Evolutionary conservation across 2,113 vertebrate genomes (phyloP), one percentile per base, ranked within the genome.

Genomic region (Nibea albiflora): DNA sequence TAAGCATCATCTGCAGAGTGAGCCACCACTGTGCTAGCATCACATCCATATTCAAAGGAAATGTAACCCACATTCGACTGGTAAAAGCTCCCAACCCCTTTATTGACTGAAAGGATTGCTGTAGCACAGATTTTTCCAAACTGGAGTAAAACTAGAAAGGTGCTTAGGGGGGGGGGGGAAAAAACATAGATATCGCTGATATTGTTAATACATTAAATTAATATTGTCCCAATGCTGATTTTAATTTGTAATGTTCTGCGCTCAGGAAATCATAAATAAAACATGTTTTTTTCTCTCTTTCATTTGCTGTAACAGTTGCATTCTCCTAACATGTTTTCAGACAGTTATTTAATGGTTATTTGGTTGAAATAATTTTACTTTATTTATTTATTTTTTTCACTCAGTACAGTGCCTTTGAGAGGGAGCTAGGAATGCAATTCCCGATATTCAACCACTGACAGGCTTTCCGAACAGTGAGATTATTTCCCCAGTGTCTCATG

Each of bases 21-120:
- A 60, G 35, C 35, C 49, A 58, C 64, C 39, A 4, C 53, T 42
- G 57, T 69, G 44, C 19, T 35, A 56, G 72, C 47, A 58, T 69
- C 56, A 67, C 31, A 85, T 76, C 31, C 47, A 86, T 75, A 66
- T 80, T 86, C 57, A 87, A 83, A 85, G 57, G 4, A 75, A 80
- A 72, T 56, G 3, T 61, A 78, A 84, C 72, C 71, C 56, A 85
- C 49, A 88, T 80, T 87, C 62, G 57, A 39, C 63, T 72, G 78
- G 56, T 65, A 31, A 76, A 75, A 73, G 46, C 65, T 66, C 42
- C 57, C 60, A 61, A 28, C 42, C 28, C n/a, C 53, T 26, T 57
- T 66, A 67, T 17, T 47, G 52, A 35, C 28, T 50, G 46, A n/a
- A n/a, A 61, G 68, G 72, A 71, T 52, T 26, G 16, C 49, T 47